Percentiles rank a stretch among this genome's conserved stretches.
phyloP scores from a whole-genome alignment of 2,888 invertebrate species.

The Drepanosiphum platanoidis region DNA sequence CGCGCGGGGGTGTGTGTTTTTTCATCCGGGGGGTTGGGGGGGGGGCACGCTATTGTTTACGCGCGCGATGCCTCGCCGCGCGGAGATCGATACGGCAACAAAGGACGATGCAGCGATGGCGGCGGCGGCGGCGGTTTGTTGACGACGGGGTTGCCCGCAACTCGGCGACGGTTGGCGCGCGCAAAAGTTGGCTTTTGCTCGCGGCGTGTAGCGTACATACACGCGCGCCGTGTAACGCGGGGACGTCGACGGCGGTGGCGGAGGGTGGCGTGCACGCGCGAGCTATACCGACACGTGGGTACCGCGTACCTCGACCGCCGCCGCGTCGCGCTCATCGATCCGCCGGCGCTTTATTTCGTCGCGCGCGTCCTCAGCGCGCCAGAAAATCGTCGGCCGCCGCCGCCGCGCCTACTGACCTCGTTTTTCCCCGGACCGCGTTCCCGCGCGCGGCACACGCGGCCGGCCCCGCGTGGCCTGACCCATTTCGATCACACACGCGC shows the following conservation, averaged over 20 bases:
- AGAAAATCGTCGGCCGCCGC: conserved; percentile 15
- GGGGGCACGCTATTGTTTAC: not conserved
- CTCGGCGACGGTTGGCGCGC: conserved; percentile 11
- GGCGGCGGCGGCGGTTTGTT: conserved; percentile 10
- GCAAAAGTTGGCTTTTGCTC: conserved; percentile 8
- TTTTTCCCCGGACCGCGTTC: conserved; percentile 51
- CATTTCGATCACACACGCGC: conserved; percentile 62
- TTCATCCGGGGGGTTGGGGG: not conserved
- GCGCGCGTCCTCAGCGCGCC: conserved; percentile 36
- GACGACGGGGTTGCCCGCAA: not conserved
- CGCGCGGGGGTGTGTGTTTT: not conserved
- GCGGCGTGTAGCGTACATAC: not conserved
- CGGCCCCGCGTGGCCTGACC: conserved; percentile 34
- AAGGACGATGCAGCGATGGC: conserved; percentile 12
- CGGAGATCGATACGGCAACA: conserved; percentile 50
- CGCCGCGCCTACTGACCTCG: conserved; percentile 53
- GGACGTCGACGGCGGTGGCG: not conserved
- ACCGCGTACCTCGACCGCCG: conserved; percentile 4
- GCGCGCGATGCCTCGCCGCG: conserved; percentile 9
- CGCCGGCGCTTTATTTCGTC: conserved; percentile 29
- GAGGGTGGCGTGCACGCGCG: conserved; percentile 40
- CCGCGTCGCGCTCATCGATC: conserved; percentile 27
- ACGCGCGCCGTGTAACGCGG: not conserved
- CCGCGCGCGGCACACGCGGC: not conserved
- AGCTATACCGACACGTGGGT: conserved; percentile 46